Base-by-base conservation (phyloP, 2,113 vertebrate genomes). In the Ochotona princeps region DNA sequence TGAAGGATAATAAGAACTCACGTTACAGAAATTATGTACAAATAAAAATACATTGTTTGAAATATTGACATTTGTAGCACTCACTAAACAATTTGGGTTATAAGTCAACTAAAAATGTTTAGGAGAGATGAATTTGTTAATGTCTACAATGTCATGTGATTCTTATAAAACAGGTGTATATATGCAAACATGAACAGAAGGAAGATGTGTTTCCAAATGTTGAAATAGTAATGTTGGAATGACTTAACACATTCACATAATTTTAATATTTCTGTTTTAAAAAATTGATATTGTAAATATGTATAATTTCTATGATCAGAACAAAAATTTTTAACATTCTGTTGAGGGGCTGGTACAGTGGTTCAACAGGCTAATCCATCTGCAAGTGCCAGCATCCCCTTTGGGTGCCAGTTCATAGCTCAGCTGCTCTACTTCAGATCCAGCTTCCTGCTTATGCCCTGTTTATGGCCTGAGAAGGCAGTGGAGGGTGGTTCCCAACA, bases 71-170 rank as follows among this genome's bases (percentile, higher is more conserved):
- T 87, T 86, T 5, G 2, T 26, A 80, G 75, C 8, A 80, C 14
- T 73, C 35, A 87, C 38, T 32, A 75, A 75, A 80, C 7, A 66
- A 83, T 2, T 81, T 23, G 84, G 54, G 15, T 12, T 72, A 30
- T 89, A 87, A 2, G 20, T n/a, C 83, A 80, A 80, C 44, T 67
- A 91, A 91, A 84, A 69, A n/a, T 28, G 74, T 84, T 79, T 13
- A 49, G 51, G 25, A 83, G 1, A 18, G 26, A 70, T 60, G 1
- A 9, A 5, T 94, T 63, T 30, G 7, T 23, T 72, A 47, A 81
- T 63, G 17, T 79, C 69, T 30, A 86, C 86, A 81, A 38, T 57
- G 54, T 44, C 57, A 78, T 67, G 60, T 49, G 26, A 20, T 14
- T 91, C 23, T 84, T 25, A 78, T 15, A 78, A 69, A 51, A 83